Conservation (phyloP, 2,888 invertebrate species). For the Cacoxenus indagator region DNA sequence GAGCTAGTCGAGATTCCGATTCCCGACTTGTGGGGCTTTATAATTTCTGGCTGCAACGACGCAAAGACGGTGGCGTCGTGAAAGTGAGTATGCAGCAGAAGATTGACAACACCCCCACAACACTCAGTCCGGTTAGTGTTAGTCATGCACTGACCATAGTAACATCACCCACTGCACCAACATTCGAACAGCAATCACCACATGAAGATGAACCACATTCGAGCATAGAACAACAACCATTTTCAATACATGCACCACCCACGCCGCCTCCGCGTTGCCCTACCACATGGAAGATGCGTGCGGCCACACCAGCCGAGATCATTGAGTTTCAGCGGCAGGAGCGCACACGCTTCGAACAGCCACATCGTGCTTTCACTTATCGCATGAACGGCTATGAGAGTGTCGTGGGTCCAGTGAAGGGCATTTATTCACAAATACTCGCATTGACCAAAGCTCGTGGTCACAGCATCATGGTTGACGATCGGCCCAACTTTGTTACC, state of each 20-base stretch:
- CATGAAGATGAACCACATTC: background rate
- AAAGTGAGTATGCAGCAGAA: background rate
- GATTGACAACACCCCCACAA: background rate
- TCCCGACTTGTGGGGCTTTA: conserved; percentile 81
- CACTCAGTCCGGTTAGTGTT: background rate
- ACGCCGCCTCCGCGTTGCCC: conserved; percentile 77
- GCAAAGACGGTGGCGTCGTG: conserved; percentile 54
- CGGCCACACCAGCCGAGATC: conserved; percentile 84
- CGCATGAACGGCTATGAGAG: conserved; percentile 88
- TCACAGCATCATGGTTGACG: conserved; percentile 85
- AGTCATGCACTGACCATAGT: background rate
- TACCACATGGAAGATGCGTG: conserved; percentile 86
- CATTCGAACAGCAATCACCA: background rate
- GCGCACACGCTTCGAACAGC: conserved; percentile 85
- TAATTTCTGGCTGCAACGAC: conserved; percentile 82
- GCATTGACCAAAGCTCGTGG: conserved; percentile 79
- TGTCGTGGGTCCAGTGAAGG: conserved; percentile 86
- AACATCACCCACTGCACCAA: background rate
- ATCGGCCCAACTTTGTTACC: conserved; percentile 91
- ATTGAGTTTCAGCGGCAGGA: conserved; percentile 85
- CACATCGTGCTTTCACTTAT: conserved; percentile 93
- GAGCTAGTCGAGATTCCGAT: conserved; percentile 92
- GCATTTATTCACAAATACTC: conserved; percentile 79
- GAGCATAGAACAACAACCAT: background rate
- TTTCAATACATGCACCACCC: conserved; percentile 55